Evolutionary conservation across 2,113 vertebrate genomes (phyloP).

Genomic region (Eubucco bourcierii): DNA sequence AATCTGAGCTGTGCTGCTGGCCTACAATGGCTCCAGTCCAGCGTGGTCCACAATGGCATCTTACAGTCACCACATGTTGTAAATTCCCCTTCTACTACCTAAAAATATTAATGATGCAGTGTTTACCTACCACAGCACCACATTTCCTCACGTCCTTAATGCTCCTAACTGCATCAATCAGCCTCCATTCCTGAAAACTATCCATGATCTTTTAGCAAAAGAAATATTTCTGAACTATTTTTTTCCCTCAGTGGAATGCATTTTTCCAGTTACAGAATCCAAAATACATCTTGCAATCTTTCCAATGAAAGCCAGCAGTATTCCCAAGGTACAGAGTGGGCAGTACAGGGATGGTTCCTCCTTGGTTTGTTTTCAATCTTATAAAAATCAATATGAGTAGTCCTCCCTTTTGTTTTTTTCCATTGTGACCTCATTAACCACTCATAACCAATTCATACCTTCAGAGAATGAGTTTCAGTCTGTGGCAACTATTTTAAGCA

Average conservation of each 20-base stretch:
- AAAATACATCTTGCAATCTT: neutral
- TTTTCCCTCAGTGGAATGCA: neutral
- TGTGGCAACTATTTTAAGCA: neutral
- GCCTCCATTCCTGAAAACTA: neutral
- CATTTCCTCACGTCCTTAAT: neutral
- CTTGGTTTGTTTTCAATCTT: neutral
- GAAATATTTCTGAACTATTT: neutral
- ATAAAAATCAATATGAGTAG: neutral
- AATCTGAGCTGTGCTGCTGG: neutral
- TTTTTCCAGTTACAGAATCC: constrained; percentile 10
- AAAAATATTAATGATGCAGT: too few relatives aligned
- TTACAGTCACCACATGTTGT: neutral
- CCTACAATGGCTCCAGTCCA: neutral
- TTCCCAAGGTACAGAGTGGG: neutral
- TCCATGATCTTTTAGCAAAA: neutral
- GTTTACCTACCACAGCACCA: neutral
- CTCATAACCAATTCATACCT: neutral
- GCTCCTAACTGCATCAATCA: neutral
- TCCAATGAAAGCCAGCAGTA: neutral
- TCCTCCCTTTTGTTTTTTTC: neutral
- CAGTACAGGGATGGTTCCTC: neutral
- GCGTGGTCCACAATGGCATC: neutral
- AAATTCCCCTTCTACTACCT: neutral
- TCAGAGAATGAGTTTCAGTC: neutral
- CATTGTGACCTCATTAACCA: neutral